phyloP scores from a whole-genome alignment of 2,797 vertebrate genomes.

The Crocidura indochinensis region DNA sequence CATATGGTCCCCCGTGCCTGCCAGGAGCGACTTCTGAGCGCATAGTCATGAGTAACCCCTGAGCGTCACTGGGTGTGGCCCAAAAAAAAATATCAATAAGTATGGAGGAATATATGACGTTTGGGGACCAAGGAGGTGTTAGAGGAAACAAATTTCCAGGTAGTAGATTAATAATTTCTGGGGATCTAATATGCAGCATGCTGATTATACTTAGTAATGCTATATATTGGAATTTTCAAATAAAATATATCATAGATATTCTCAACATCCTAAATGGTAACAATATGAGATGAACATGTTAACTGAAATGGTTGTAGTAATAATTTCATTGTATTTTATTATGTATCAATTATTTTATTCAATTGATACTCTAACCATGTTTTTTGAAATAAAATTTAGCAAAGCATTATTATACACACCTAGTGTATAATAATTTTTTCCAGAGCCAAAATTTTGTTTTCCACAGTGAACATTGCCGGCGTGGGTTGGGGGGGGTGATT shows the following conservation, averaged over 20 bases:
- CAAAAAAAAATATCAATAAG: too few species aligned
- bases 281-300: neutral
- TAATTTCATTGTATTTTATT: neutral
- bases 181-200: neutral
- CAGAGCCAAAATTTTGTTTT: too few species aligned
- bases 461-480: neutral
- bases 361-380: neutral
- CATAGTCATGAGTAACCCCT: too few species aligned
- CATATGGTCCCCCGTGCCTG: too few species aligned
- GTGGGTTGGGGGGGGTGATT: neutral
- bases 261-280: too few species aligned
- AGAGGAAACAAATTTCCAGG: too few species aligned
- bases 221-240: neutral
- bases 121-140: too few species aligned
- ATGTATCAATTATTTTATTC: neutral
- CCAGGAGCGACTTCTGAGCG: too few species aligned
- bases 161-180: neutral
- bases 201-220: neutral
- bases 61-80: too few species aligned
- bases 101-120: too few species aligned
- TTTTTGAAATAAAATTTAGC: conserved; percentile 19
- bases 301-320: neutral
- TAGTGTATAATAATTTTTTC: neutral
- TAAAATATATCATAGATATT: too few species aligned
- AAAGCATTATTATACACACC: neutral